Evolutionary conservation across 2,888 invertebrate genomes (phyloP).

Genomic region (Cryptocephalus primarius): DNA sequence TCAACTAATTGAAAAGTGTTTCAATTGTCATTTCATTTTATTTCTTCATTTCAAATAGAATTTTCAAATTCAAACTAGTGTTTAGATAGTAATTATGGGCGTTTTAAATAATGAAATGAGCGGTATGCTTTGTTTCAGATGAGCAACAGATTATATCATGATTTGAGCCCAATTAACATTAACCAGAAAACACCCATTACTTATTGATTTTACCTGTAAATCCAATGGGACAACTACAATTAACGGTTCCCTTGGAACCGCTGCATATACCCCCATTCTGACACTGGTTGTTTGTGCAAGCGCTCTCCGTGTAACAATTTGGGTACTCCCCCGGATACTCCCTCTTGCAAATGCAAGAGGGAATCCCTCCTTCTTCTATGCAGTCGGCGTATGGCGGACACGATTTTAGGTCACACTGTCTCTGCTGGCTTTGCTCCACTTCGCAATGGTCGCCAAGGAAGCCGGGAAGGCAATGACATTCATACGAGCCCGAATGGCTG

Average conservation of each 20-base stretch:
- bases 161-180: too few species aligned
- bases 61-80: too few species aligned
- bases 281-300: constrained; percentile 61
- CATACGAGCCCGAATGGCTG: constrained; percentile 44
- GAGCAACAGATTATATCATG: too few species aligned
- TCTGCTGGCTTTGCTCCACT: constrained; percentile 28
- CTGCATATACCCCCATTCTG: constrained; percentile 64
- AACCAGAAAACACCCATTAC: background rate
- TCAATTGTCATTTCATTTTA: too few species aligned
- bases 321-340: constrained; percentile 46
- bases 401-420: constrained; percentile 37
- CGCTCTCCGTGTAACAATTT: constrained; percentile 39
- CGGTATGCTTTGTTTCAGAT: too few species aligned
- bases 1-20: too few species aligned
- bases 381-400: constrained; percentile 62
- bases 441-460: constrained; percentile 46
- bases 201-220: constrained; percentile 48
- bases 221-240: constrained; percentile 60
- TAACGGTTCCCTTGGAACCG: constrained; percentile 45
- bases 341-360: constrained; percentile 53
- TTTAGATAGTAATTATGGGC: too few species aligned
- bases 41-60: too few species aligned
- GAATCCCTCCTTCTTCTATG: constrained; percentile 32
- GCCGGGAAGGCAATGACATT: constrained; percentile 46
- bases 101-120: too few species aligned